Evolutionary conservation across 2,113 vertebrate species (phyloP).

Genomic region (Chionis minor): DNA sequence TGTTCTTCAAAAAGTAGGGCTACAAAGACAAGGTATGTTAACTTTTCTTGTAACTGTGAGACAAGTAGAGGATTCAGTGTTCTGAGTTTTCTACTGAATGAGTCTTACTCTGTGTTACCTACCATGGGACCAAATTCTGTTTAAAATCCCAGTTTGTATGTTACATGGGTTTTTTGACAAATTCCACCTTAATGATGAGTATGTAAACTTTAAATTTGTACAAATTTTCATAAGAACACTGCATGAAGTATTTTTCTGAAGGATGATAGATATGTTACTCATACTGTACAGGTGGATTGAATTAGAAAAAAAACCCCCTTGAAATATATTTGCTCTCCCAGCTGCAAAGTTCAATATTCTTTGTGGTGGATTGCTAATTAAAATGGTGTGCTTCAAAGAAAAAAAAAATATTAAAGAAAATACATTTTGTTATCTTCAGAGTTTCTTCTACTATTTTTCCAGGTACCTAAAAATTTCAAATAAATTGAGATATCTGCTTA

Average conservation of each 20-base stretch:
- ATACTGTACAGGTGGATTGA: background rate
- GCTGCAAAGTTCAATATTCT: background rate
- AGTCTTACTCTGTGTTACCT: background rate
- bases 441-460: background rate
- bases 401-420: too few relatives aligned
- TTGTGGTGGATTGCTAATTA: background rate
- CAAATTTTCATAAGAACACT: background rate
- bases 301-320: background rate
- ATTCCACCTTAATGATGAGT: background rate
- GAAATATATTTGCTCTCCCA: background rate
- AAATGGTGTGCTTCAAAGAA: background rate
- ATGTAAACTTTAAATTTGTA: background rate
- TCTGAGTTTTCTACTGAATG: background rate
- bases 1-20: background rate
- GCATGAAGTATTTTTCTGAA: background rate
- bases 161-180: background rate
- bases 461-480: background rate
- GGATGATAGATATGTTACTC: background rate
- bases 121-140: background rate
- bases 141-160: background rate
- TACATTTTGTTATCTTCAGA: background rate
- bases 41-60: background rate
- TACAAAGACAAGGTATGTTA: background rate
- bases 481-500: background rate
- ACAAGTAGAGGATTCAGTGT: fast-evolving